phyloP scores from a whole-genome alignment of 2,113 vertebrate genomes.

The Oryzias melastigma region DNA sequence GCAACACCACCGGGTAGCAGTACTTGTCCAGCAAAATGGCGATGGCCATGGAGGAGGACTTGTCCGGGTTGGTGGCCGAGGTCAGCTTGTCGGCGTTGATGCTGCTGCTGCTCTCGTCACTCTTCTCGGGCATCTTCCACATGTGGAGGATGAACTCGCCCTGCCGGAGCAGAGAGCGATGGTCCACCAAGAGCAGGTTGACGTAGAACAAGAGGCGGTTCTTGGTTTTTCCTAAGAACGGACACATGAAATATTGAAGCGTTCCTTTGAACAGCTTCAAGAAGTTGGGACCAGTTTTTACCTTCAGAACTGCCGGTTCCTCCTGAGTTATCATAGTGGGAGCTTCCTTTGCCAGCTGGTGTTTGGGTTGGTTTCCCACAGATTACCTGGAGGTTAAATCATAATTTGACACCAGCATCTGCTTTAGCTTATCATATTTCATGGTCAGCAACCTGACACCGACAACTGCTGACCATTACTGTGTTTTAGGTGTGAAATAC shows the following conservation, averaged over 20 bases:
- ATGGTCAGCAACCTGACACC: too few species aligned
- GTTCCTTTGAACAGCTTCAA: slow-evolving; percentile 40
- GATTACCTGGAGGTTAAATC: slow-evolving; percentile 71
- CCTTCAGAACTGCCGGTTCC: slow-evolving; percentile 69
- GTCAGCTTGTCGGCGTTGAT: slow-evolving; percentile 97
- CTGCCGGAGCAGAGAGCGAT: slow-evolving; percentile 91
- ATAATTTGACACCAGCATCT: background rate
- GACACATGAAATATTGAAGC: background rate
- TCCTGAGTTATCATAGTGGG: slow-evolving; percentile 73
- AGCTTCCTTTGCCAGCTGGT: slow-evolving; percentile 70
- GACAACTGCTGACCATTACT: too few species aligned
- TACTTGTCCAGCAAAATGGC: slow-evolving; percentile 93
- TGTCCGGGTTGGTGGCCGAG: slow-evolving; percentile 96
- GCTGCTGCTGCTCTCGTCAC: slow-evolving; percentile 89
- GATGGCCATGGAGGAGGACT: slow-evolving; percentile 91
- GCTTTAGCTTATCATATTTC: too few species aligned
- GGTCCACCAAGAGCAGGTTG: slow-evolving; percentile 93
- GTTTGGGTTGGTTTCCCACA: slow-evolving; percentile 85
- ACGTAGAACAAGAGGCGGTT: slow-evolving; percentile 94
- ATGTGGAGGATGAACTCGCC: slow-evolving; percentile 97
- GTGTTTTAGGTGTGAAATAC: too few species aligned
- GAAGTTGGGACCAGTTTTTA: slow-evolving; percentile 40
- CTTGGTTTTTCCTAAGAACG: slow-evolving; percentile 80
- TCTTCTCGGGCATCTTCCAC: slow-evolving; percentile 97
- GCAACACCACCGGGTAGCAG: slow-evolving; percentile 93